phyloP scores from a whole-genome alignment of 2,888 invertebrate species.

The Phania funesta region DNA sequence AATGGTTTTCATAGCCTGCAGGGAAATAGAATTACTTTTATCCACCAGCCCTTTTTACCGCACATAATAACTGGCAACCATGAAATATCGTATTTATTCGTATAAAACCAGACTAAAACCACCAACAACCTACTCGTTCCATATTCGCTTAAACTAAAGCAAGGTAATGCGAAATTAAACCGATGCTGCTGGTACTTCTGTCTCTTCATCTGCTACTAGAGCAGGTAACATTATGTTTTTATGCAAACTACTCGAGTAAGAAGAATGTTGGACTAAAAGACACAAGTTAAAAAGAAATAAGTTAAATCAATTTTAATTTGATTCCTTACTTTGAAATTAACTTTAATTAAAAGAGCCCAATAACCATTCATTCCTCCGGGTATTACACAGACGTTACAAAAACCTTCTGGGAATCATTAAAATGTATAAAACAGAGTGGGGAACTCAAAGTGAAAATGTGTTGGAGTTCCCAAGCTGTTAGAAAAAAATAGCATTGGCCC shows the following conservation, averaged over 20 bases:
- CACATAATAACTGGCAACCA: not conserved
- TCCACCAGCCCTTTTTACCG: not conserved
- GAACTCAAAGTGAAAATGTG: too few relatives aligned
- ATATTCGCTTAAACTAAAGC: not conserved
- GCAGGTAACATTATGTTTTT: conserved; percentile 3
- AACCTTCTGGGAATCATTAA: not conserved
- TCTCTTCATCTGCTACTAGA: not conserved
- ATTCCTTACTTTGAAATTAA: not conserved
- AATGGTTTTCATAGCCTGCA: conserved; percentile 54
- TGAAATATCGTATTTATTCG: not conserved
- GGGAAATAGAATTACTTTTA: conserved; percentile 48
- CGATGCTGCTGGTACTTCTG: not conserved
- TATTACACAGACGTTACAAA: too few relatives aligned
- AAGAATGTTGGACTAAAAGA: not conserved
- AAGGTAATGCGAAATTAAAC: conserved; percentile 18
- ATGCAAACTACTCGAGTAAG: conserved; percentile 12
- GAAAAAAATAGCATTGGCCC: too few relatives aligned
- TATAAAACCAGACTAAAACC: too few relatives aligned
- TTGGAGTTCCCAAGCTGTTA: too few relatives aligned
- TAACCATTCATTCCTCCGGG: too few relatives aligned
- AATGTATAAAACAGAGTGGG: too few relatives aligned
- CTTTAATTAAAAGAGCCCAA: conserved; percentile 32
- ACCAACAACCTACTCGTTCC: not conserved
- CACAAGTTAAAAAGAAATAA: not conserved
- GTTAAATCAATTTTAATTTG: conserved; percentile 9